Base-by-base conservation (phyloP, 2,888 invertebrate genomes). In the Drosophila borborema region DNA sequence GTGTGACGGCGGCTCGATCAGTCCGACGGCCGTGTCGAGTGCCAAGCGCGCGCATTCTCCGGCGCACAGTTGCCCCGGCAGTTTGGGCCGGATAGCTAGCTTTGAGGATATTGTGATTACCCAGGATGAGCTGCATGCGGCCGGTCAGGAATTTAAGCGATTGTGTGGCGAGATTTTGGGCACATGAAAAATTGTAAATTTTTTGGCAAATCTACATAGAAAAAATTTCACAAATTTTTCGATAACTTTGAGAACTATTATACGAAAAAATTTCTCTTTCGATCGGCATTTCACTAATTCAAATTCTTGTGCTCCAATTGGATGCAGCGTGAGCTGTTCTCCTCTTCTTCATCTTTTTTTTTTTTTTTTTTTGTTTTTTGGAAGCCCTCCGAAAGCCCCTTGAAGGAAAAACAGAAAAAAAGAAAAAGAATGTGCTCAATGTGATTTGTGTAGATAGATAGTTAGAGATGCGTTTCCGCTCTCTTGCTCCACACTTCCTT, bases 91-190 rank as follows among this genome's bases (percentile, higher is more conserved):
- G 38, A 63, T 86, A 12, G 64, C 74, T 60, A 64, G 66, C 54
- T 80, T 83, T 69, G 92, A 93, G 60, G 93, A 93, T 20, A 89
- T 93, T 46, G 77, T 85, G 59, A 82, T 93, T 31, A 92, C 92
- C 14, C 82, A 89, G 56, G 91, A 91, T 62, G 93, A 93, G 58
- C 77, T 93, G 40, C 84, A 82, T 60, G 79, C 79, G 66, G 91
- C 91, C 9, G 72, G 87, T 10, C 85, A 80, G 46, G 92, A 91
- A 54, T 93, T 92, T 59, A 91, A 91, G 66, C 87, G 91, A 51
- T 81, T 92, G 56, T 93, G 92, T 77, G 89, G 84, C 75, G 86
- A 90, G 66, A 84, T 91, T 71, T 86, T 82, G 76, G 72, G 65
- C 63, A 62, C 66, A 64, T 75, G 63, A 71, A 79, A 89, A 86